Percentiles rank a stretch among this genome's conserved stretches.
These are phyloP conservation scores for Rhagonycha fulva DNA, from an alignment of 2,888 invertebrate genomes.

Conservation along the genomic window DNA sequence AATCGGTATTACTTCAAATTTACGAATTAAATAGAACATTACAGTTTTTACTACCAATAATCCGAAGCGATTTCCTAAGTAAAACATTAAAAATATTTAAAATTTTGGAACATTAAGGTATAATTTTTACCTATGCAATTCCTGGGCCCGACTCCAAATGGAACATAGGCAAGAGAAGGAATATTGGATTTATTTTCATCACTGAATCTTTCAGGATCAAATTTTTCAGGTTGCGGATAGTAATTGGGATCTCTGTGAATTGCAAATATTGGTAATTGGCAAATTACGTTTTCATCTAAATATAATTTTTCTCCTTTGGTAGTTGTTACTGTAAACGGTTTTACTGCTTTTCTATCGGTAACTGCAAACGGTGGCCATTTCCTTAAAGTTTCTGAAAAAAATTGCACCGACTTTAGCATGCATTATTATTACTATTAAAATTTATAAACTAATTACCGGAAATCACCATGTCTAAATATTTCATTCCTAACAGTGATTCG, in stretches of 20 bases:
- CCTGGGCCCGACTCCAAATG: constrained; percentile 60
- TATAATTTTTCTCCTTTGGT: neutral
- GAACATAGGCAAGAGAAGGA: constrained; percentile 50
- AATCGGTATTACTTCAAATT: constrained; percentile 39
- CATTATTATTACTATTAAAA: neutral
- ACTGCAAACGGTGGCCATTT: constrained; percentile 40
- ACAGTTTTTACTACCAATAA: constrained; percentile 31
- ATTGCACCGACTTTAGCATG: neutral
- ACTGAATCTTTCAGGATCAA: constrained; percentile 51
- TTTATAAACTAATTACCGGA: constrained; percentile 44
- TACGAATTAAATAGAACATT: constrained; percentile 37
- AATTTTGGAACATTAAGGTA: neutral
- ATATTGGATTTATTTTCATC: constrained; percentile 60
- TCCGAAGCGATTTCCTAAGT: constrained; percentile 37
- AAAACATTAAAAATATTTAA: neutral
- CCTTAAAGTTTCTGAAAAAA: constrained; percentile 24
- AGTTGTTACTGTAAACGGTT: constrained; percentile 35
- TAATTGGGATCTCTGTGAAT: constrained; percentile 42
- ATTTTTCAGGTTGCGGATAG: constrained; percentile 43
- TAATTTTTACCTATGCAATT: constrained; percentile 52
- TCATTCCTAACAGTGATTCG: constrained; percentile 50
- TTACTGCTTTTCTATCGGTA: constrained; percentile 19
- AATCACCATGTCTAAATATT: constrained; percentile 61
- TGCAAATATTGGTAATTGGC: constrained; percentile 38
- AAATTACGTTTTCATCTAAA: constrained; percentile 6